Evolutionary conservation across 2,888 invertebrate genomes (phyloP).

Genomic region (Sycophila texana): DNA sequence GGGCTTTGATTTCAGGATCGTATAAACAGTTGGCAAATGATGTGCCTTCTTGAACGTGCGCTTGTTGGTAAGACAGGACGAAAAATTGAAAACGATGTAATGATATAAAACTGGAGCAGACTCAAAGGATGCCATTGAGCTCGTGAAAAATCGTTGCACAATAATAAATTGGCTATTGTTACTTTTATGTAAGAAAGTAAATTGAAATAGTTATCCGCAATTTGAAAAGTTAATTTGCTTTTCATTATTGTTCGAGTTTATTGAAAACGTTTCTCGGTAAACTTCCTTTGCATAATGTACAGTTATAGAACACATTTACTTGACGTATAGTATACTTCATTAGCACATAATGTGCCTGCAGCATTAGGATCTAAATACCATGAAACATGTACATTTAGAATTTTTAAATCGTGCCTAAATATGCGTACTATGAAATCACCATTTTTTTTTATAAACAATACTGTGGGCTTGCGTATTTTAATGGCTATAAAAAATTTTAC

Average conservation of each 20-base stretch:
- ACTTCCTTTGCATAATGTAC: constrained; percentile 38
- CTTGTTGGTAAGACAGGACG: no score
- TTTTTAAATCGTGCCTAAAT: no score
- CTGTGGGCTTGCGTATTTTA: no score
- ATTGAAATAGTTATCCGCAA: neutral
- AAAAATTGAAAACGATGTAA: no score
- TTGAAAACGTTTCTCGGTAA: neutral
- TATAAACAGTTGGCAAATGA: no score
- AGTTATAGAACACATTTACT: constrained; percentile 5
- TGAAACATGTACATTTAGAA: neutral
- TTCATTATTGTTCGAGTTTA: constrained; percentile 7
- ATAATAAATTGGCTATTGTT: no score
- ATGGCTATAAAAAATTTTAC: no score
- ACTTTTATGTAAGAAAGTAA: neutral
- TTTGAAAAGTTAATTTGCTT: constrained; percentile 6
- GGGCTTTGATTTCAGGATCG: no score
- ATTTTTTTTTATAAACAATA: no score
- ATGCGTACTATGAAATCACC: no score
- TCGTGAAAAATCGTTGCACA: no score
- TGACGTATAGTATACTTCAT: constrained; percentile 9
- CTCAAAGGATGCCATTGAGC: neutral
- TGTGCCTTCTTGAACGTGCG: no score
- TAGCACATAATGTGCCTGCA: constrained; percentile 28
- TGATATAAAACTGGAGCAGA: neutral
- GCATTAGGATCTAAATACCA: neutral